phyloP scores from a whole-genome alignment of 2,797 vertebrate species.

The Anguilla anguilla region DNA sequence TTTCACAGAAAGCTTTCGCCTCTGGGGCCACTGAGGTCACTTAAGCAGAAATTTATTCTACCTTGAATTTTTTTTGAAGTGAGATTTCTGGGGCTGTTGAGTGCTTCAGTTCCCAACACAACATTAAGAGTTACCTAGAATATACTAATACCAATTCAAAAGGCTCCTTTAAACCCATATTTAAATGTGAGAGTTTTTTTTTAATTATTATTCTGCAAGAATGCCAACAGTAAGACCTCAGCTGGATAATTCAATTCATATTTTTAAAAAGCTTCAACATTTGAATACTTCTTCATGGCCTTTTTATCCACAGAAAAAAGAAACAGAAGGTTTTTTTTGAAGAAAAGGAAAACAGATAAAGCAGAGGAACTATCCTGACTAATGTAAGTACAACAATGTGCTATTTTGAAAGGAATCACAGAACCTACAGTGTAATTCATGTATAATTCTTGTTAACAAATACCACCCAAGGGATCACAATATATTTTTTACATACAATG shows the following conservation, averaged over 20 bases:
- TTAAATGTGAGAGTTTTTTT: background rate
- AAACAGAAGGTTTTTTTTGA: no score
- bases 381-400: background rate
- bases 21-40: no score
- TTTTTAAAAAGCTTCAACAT: background rate
- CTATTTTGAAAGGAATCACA: background rate
- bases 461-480: background rate
- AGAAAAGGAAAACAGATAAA: background rate
- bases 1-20: no score
- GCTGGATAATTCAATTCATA: background rate
- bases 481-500: background rate
- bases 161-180: background rate
- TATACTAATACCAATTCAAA: background rate
- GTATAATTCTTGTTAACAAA: background rate
- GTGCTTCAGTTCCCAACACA: background rate
- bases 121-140: background rate
- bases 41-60: background rate
- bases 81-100: background rate
- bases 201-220: background rate
- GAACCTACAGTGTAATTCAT: background rate
- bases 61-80: background rate
- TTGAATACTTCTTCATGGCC: background rate
- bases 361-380: background rate
- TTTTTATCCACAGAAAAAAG: constrained; percentile 4
- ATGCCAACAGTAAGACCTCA: background rate